Percentiles rank a stretch among this genome's conserved stretches.
phyloP scores from a whole-genome alignment of 2,113 vertebrate genomes.

The Nycticorax nycticorax region DNA sequence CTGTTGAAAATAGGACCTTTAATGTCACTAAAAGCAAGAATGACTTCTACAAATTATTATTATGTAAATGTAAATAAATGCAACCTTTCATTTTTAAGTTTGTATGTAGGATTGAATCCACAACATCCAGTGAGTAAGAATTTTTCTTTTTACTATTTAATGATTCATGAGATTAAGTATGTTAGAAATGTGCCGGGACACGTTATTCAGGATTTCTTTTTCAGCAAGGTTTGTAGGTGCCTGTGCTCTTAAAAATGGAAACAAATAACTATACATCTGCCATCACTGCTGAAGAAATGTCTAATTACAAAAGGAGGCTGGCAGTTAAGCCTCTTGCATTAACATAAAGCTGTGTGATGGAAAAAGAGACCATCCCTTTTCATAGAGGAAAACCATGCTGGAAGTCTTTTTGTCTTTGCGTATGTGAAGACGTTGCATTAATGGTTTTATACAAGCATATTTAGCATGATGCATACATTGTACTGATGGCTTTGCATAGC shows the following conservation, averaged over 20 bases:
- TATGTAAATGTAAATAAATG: background rate
- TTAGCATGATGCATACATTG: background rate
- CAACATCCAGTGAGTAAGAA: background rate
- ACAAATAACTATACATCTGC: background rate
- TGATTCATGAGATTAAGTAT: background rate
- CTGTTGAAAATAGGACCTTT: background rate
- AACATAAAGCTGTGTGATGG: slow-evolving; percentile 44
- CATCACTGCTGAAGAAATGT: background rate
- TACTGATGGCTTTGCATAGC: background rate
- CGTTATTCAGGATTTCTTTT: background rate
- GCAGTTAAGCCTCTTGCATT: slow-evolving; percentile 33
- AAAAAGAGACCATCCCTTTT: slow-evolving; percentile 29
- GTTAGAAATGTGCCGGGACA: background rate
- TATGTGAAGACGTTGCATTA: slow-evolving; percentile 25
- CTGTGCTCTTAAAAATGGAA: background rate
- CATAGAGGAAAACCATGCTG: background rate
- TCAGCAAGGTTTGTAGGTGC: background rate
- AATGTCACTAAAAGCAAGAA: background rate
- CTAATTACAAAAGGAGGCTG: background rate
- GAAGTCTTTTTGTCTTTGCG: slow-evolving; percentile 34
- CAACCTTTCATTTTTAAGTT: background rate
- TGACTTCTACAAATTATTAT: background rate
- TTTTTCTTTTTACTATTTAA: background rate
- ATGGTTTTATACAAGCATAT: slow-evolving; percentile 42
- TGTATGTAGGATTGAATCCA: background rate